Evolutionary conservation across 2,888 invertebrate species (phyloP), one percentile per base, ranked within the genome.

Genomic region (Disparrhopalites patrizii): DNA sequence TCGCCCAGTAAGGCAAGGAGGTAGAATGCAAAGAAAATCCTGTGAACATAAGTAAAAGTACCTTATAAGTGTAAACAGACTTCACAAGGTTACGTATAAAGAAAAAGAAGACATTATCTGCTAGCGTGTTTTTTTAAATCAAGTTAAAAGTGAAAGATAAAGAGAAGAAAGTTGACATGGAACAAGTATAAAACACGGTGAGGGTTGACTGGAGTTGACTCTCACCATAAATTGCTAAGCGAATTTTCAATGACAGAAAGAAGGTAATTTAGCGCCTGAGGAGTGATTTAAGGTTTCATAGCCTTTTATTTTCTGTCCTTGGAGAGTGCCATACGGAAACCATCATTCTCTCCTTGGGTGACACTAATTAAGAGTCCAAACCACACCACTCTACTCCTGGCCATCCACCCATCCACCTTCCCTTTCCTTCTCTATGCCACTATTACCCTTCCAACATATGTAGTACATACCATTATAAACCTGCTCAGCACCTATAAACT

Each of bases 261-360:
- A 69, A 62, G 64, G 69, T 60, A 69, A 67, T 69, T 69, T 67
- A 67, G 67, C 55, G 38, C 57, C 62, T 36, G 63, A 65, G 65
- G 69, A 69, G 65, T 69, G 69, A 69, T 69, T 69, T 69, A 69
- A 65, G 65, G 63, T 67, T 67, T 69, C 69, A 69, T 69, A 67
- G 69, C 67, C 66, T 69, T 69, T 69, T 69, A 69, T 69, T 69
- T 69, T 69, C 64, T 62, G 64, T 64, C 67, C 56, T 62, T 33
- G 60, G 52, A 47, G 61, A 66, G 64, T 64, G 62, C 62, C 67
- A 58, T 62, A 55, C 58, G 66, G 66, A 69, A 69, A 65, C 58
- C 69, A 69, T 69, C 65, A 66, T 66, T 69, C 69, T 66, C 69
- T 58, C 65, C 60, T 66, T 61, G 30, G 52, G 38, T 69, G 69